Percentiles rank a stretch among this genome's conserved stretches.
These are phyloP conservation scores for Drosophila sturtevanti DNA, from an alignment of 1,140 invertebrate species.

Conservation along the genomic window DNA sequence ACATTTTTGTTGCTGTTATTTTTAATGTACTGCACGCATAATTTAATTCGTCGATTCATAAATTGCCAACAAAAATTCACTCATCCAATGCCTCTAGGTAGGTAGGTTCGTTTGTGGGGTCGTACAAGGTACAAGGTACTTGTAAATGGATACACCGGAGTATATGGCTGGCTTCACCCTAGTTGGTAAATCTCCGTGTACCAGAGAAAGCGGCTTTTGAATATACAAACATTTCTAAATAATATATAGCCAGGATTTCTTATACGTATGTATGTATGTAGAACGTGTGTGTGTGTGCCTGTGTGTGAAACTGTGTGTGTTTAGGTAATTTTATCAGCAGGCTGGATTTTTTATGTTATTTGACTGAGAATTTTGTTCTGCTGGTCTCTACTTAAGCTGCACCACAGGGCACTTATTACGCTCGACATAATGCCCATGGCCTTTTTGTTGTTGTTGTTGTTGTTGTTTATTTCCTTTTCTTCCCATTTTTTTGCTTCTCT, in stretches of 20 bases:
- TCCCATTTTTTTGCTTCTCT: background rate
- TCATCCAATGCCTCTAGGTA: slow-evolving; percentile 25
- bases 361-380: slow-evolving; percentile 1
- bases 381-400: slow-evolving; percentile 28
- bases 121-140: background rate
- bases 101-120: slow-evolving; percentile 1
- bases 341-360: slow-evolving; percentile 23
- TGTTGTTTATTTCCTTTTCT: background rate
- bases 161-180: background rate
- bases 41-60: slow-evolving; percentile 76
- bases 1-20: slow-evolving; percentile 13
- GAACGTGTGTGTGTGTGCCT: background rate
- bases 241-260: slow-evolving; percentile 16
- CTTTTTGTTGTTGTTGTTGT: slow-evolving; percentile 3
- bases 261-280: slow-evolving; percentile 1
- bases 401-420: slow-evolving; percentile 42
- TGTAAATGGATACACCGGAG: slow-evolving; percentile 15
- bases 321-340: slow-evolving; percentile 43
- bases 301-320: slow-evolving; percentile 7
- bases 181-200: slow-evolving; percentile 13
- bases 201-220: slow-evolving; percentile 40
- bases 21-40: slow-evolving; percentile 73
- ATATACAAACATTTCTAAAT: slow-evolving; percentile 42
- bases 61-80: slow-evolving; percentile 66
- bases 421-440: slow-evolving; percentile 30